A percentile compares a stretch with the other conserved stretches of the same genome.
These are phyloP conservation scores for Anthophora plumipes DNA, from an alignment of 2,888 invertebrate genomes.

Conservation along the genomic window DNA sequence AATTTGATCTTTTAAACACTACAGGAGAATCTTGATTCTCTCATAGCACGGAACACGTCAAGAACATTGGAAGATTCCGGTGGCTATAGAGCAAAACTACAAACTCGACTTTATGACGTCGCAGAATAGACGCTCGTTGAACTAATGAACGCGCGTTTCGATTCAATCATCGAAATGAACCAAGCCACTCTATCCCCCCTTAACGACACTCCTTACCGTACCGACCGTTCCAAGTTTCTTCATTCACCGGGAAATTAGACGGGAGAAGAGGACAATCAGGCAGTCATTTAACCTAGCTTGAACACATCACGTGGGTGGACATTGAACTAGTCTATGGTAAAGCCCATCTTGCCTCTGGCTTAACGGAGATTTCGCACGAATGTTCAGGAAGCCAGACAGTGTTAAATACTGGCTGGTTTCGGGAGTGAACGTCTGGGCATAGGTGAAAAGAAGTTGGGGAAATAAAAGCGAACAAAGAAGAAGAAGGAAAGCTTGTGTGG, in stretches of 20 bases:
- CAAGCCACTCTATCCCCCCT: not conserved
- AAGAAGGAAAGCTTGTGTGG: not conserved
- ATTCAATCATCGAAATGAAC: conserved; percentile 35
- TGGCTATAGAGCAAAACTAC: not conserved
- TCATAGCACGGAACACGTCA: too few species aligned
- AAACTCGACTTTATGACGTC: not conserved
- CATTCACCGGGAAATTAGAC: conserved; percentile 21
- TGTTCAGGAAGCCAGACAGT: conserved; percentile 67
- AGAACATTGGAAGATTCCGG: too few species aligned
- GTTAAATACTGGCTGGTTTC: conserved; percentile 66
- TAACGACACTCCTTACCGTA: not conserved
- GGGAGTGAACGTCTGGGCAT: conserved; percentile 27
- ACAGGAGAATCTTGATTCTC: too few species aligned
- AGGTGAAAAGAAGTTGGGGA: conserved; percentile 36
- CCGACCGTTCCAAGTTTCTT: conserved; percentile 18
- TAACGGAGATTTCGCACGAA: conserved; percentile 73
- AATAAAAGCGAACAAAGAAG: not conserved
- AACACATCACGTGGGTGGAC: conserved; percentile 55
- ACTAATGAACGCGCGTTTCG: conserved; percentile 16
- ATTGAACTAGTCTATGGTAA: conserved; percentile 45
- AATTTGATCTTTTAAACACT: too few species aligned
- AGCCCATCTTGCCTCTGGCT: conserved; percentile 56
- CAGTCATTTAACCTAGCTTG: conserved; percentile 30
- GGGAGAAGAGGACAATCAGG: conserved; percentile 33
- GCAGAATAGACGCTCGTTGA: conserved; percentile 6